Conservation (phyloP, 2,113 vertebrate species). For the Boulengeromyrus knoepffleri region DNA sequence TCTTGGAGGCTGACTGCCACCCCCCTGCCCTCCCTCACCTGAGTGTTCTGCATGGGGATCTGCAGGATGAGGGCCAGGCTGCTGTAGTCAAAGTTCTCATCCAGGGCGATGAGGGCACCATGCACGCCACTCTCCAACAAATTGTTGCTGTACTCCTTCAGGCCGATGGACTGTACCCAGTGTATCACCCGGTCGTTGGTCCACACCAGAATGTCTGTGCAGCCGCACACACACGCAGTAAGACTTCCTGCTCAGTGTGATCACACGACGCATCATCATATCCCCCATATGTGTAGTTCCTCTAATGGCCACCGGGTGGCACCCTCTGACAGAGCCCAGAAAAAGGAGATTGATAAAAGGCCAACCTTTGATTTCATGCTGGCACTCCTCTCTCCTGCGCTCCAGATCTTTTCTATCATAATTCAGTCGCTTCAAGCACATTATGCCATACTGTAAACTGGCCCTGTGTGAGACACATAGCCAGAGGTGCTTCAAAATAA, state of each 20-base stretch:
- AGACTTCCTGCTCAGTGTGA: conserved; percentile 25
- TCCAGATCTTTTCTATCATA: conserved; percentile 95
- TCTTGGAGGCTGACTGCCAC: background rate
- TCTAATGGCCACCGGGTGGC: conserved; percentile 23
- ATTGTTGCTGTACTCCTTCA: conserved; percentile 84
- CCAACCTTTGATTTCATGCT: conserved; percentile 84
- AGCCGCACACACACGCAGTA: background rate
- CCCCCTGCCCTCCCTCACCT: conserved; percentile 57
- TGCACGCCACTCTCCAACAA: conserved; percentile 85
- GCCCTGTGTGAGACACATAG: conserved; percentile 57
- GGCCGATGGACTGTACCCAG: conserved; percentile 88
- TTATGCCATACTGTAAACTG: conserved; percentile 94
- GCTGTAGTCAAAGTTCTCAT: conserved; percentile 91
- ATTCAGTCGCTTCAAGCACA: conserved; percentile 96
- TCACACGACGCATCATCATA: conserved; percentile 26
- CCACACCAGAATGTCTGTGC: conserved; percentile 86
- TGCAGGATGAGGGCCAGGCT: conserved; percentile 87
- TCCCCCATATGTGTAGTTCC: conserved; percentile 23
- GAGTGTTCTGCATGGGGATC: conserved; percentile 94
- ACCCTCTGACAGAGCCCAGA: conserved; percentile 20
- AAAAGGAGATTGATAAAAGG: background rate
- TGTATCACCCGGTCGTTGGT: conserved; percentile 93
- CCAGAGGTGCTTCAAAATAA: conserved; percentile 1
- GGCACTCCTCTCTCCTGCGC: conserved; percentile 81
- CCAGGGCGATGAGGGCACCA: conserved; percentile 78